Percentiles rank a stretch among this genome's conserved stretches.
Conservation (phyloP, 2,888 invertebrate species). For the Lithophane leautieri region DNA sequence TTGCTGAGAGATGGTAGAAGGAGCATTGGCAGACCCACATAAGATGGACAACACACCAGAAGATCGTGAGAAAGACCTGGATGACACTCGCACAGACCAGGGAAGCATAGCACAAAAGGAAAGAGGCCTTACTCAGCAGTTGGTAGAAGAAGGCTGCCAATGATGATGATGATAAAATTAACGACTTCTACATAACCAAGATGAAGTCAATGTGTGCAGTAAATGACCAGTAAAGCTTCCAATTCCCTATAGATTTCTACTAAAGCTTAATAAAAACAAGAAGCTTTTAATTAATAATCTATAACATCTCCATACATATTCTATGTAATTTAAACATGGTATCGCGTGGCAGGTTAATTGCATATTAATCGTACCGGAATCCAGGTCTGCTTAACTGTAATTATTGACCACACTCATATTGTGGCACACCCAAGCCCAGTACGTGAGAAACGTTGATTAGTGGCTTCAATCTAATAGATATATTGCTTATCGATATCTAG, state of each 20-base stretch:
- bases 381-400: slow-evolving; percentile 76
- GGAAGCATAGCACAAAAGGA: too few relatives aligned
- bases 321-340: slow-evolving; percentile 58
- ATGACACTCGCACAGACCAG: too few relatives aligned
- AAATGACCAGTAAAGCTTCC: too few relatives aligned
- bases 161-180: too few relatives aligned
- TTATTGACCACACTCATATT: slow-evolving; percentile 73
- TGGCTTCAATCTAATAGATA: slow-evolving; percentile 66
- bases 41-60: too few relatives aligned
- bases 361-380: slow-evolving; percentile 77
- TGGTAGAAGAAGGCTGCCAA: too few relatives aligned
- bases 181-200: too few relatives aligned
- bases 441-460: slow-evolving; percentile 66
- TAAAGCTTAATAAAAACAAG: slow-evolving; percentile 54
- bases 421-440: slow-evolving; percentile 65
- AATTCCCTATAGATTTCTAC: slow-evolving; percentile 27
- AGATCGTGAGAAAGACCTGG: too few relatives aligned
- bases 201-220: too few relatives aligned
- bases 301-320: slow-evolving; percentile 65
- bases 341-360: slow-evolving; percentile 78
- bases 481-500: slow-evolving; percentile 60
- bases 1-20: too few relatives aligned
- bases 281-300: slow-evolving; percentile 66
- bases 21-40: too few relatives aligned
- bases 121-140: too few relatives aligned